Percentiles rank a stretch among this genome's conserved stretches.
phyloP scores from a whole-genome alignment of 2,888 invertebrate species.

The Galerucella calmariensis region DNA sequence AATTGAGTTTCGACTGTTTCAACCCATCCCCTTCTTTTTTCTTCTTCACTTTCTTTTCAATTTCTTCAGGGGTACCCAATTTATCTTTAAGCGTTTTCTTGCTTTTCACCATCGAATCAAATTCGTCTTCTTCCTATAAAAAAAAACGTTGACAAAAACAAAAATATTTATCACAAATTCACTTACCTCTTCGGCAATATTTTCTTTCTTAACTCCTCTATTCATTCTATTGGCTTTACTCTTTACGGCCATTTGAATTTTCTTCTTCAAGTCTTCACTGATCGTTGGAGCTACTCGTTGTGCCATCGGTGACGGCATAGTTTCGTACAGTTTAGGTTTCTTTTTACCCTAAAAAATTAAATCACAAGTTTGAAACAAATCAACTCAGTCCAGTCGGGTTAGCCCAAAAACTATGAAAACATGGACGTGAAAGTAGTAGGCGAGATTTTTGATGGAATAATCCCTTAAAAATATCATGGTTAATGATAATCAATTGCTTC shows the following conservation, averaged over 20 bases:
- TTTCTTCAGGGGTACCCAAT: conserved; percentile 66
- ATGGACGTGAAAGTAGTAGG: too few relatives aligned
- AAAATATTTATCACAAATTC: too few relatives aligned
- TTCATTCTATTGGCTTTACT: conserved; percentile 68
- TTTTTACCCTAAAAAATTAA: conserved; percentile 56
- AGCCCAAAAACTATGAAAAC: too few relatives aligned
- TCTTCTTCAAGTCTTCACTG: conserved; percentile 80
- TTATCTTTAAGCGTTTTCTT: conserved; percentile 69
- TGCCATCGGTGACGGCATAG: conserved; percentile 74
- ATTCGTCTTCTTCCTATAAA: conserved; percentile 72
- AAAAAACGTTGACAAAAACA: conserved; percentile 22
- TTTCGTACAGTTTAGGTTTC: conserved; percentile 69
- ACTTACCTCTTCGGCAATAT: conserved; percentile 52
- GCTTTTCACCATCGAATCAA: conserved; percentile 71
- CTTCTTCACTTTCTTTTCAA: conserved; percentile 63
- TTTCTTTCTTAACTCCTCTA: conserved; percentile 72
- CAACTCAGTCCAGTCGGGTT: too few relatives aligned
- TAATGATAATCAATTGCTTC: too few relatives aligned
- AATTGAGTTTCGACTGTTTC: conserved; percentile 80
- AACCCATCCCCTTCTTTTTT: conserved; percentile 68
- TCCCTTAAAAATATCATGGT: too few relatives aligned
- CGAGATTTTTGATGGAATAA: too few relatives aligned
- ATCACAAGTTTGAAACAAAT: too few relatives aligned
- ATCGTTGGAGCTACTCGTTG: conserved; percentile 75
- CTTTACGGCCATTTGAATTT: conserved; percentile 77